phyloP scores from a whole-genome alignment of 2,797 vertebrate genomes.

The Lycodopsis pacificus region DNA sequence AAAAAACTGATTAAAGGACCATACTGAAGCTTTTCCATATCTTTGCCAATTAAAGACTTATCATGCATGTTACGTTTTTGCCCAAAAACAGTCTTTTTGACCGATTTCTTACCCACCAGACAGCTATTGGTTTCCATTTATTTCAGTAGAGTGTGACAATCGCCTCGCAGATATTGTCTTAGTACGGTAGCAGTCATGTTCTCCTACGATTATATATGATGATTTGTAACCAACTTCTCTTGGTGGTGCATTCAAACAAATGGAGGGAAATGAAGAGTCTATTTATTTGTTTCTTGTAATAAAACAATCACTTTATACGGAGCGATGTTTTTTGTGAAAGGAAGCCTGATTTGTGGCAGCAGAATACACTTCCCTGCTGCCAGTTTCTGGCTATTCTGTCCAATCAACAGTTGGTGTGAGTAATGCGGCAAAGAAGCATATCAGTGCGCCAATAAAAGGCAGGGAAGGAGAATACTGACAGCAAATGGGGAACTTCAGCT shows the following conservation, averaged over 20 bases:
- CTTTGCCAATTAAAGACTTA: slow-evolving; percentile 50
- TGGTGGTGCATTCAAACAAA: background rate
- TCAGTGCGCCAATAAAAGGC: background rate
- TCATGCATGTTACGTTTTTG: slow-evolving; percentile 32
- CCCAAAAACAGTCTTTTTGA: slow-evolving; percentile 9
- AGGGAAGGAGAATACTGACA: background rate
- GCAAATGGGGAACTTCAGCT: background rate
- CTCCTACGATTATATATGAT: background rate
- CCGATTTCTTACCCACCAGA: slow-evolving; percentile 39
- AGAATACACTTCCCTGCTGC: background rate
- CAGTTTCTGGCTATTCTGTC: background rate
- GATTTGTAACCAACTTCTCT: background rate
- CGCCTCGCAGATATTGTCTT: slow-evolving; percentile 30
- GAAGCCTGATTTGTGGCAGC: background rate
- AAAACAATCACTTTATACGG: background rate
- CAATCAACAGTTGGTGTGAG: background rate
- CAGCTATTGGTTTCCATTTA: slow-evolving; percentile 26
- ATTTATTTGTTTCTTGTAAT: background rate
- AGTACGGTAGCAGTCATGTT: background rate
- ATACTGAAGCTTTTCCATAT: slow-evolving; percentile 48
- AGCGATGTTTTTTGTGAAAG: background rate
- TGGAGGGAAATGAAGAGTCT: background rate
- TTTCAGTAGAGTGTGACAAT: slow-evolving; percentile 31
- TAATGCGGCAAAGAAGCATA: background rate
- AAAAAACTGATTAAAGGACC: slow-evolving; percentile 56